Evolutionary conservation across 2,797 vertebrate species (phyloP).

Genomic region (Champsocephalus gunnari): DNA sequence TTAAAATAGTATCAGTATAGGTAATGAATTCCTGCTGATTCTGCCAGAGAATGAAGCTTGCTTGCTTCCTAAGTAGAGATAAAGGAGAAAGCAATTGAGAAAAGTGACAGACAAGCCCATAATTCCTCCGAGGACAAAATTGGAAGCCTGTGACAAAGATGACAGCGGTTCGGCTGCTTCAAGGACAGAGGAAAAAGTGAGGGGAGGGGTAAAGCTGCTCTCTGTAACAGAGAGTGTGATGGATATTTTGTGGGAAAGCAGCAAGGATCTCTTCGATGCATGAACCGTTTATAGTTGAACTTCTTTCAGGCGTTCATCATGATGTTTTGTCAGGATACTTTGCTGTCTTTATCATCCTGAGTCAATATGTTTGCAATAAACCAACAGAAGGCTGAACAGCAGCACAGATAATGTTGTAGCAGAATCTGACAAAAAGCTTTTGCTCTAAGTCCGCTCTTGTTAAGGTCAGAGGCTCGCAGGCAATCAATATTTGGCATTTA

Average conservation of each 20-base stretch:
- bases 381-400: constrained; percentile 13
- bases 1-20: background rate
- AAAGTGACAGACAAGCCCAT: constrained; percentile 32
- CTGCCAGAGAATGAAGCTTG: background rate
- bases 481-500: constrained; percentile 73
- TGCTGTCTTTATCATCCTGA: constrained; percentile 22
- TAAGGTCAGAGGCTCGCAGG: constrained; percentile 49
- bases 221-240: constrained; percentile 59
- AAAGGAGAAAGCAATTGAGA: constrained; percentile 30
- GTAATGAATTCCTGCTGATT: constrained; percentile 24
- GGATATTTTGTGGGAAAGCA: background rate
- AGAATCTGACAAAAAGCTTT: constrained; percentile 52
- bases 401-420: constrained; percentile 21
- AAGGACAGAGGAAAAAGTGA: constrained; percentile 49
- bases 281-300: constrained; percentile 16
- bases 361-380: constrained; percentile 17
- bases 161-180: constrained; percentile 48
- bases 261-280: background rate
- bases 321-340: constrained; percentile 24
- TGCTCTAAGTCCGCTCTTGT: constrained; percentile 27
- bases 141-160: constrained; percentile 43
- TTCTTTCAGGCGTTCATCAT: background rate
- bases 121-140: constrained; percentile 44
- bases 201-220: background rate
- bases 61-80: constrained; percentile 4